These are phyloP conservation scores for Ageneiosus marmoratus DNA, from an alignment of 2,113 vertebrate species.

Conservation along the genomic window DNA sequence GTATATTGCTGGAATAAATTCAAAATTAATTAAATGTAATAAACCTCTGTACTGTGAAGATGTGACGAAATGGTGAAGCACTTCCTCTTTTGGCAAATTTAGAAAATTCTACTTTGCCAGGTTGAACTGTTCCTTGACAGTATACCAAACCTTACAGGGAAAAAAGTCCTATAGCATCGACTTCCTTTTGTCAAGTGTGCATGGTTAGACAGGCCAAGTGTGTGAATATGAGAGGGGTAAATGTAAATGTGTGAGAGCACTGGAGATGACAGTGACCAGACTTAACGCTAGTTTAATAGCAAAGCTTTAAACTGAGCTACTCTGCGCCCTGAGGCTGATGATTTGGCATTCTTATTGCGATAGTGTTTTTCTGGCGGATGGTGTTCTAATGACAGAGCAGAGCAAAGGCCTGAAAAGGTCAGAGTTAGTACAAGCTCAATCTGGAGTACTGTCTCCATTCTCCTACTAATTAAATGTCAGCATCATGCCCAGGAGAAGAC, in stretches of 20 bases:
- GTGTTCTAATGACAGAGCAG: constrained; percentile 71
- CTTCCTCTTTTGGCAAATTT: neutral
- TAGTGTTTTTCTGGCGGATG: constrained; percentile 53
- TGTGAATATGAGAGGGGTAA: neutral
- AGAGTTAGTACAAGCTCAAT: constrained; percentile 70
- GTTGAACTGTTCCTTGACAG: neutral
- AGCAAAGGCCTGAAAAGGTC: constrained; percentile 74
- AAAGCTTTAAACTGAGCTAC: constrained; percentile 28
- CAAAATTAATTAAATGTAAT: neutral
- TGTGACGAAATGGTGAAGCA: neutral
- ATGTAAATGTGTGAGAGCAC: constrained; percentile 20
- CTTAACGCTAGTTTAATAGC: constrained; percentile 33
- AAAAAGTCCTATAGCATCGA: neutral
- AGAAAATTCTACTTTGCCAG: neutral
- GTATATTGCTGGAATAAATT: neutral
- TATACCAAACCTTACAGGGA: neutral
- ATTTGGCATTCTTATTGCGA: constrained; percentile 52
- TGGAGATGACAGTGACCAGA: constrained; percentile 21
- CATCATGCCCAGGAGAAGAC: constrained; percentile 42
- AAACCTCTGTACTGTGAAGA: neutral
- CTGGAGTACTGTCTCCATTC: constrained; percentile 67
- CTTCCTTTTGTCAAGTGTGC: neutral
- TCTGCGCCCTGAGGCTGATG: constrained; percentile 2
- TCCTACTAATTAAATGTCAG: constrained; percentile 81
- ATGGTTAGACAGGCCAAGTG: neutral